A percentile compares a stretch with the other conserved stretches of the same genome.
phyloP scores from a whole-genome alignment of 2,113 vertebrate genomes.

The Dromas ardeola region DNA sequence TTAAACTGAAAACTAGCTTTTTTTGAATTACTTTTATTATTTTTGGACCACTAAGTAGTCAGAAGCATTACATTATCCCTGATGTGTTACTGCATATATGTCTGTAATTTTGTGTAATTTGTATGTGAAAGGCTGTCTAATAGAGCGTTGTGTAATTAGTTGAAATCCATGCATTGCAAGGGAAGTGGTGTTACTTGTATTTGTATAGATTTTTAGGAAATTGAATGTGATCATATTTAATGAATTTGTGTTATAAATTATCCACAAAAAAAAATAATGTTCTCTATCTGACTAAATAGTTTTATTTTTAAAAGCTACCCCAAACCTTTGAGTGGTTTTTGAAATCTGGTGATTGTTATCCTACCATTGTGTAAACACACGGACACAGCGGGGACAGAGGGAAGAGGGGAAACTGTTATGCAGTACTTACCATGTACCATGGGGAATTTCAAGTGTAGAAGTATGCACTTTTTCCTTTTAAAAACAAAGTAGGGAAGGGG shows the following conservation, averaged over 20 bases:
- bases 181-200: slow-evolving; percentile 39
- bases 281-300: slow-evolving; percentile 32
- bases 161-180: slow-evolving; percentile 33
- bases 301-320: slow-evolving; percentile 57
- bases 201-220: slow-evolving; percentile 69
- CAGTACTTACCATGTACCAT: neutral
- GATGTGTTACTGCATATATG: slow-evolving; percentile 22
- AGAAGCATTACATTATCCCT: slow-evolving; percentile 29
- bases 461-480: neutral
- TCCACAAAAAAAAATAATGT: neutral
- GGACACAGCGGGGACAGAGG: neutral
- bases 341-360: slow-evolving; percentile 15
- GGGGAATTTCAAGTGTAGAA: neutral
- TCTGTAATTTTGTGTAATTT: slow-evolving; percentile 54
- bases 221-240: slow-evolving; percentile 62
- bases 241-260: slow-evolving; percentile 64
- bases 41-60: slow-evolving; percentile 51
- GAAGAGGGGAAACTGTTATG: neutral
- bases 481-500: neutral
- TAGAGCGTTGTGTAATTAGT: slow-evolving; percentile 40
- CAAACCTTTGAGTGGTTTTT: slow-evolving; percentile 14
- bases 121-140: slow-evolving; percentile 51
- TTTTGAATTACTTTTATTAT: slow-evolving; percentile 81
- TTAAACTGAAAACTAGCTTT: slow-evolving; percentile 98
- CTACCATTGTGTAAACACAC: neutral